A percentile compares a stretch with the other conserved stretches of the same genome.
phyloP scores from a whole-genome alignment of 2,888 invertebrate species.

The Tanypteryx hageni region DNA sequence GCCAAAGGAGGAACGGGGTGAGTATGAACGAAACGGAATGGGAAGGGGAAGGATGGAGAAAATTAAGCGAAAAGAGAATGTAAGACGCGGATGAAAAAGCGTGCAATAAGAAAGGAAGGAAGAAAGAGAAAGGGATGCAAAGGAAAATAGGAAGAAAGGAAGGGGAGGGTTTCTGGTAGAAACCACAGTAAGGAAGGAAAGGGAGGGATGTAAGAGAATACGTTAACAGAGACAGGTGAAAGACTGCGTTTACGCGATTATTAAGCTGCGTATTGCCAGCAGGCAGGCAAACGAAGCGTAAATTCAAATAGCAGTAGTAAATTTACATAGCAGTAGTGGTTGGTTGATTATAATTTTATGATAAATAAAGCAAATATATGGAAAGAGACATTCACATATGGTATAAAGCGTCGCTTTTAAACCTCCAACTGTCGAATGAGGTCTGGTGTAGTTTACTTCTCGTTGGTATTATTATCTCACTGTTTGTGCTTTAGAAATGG shows the following conservation, averaged over 20 bases:
- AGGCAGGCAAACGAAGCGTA: too few relatives aligned
- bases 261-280: too few relatives aligned
- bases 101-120: not conserved
- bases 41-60: not conserved
- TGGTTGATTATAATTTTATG: too few relatives aligned
- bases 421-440: too few relatives aligned
- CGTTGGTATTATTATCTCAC: too few relatives aligned
- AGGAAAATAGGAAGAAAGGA: not conserved
- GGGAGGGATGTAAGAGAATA: not conserved
- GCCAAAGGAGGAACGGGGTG: not conserved
- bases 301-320: too few relatives aligned
- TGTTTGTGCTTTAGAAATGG: too few relatives aligned
- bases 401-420: too few relatives aligned
- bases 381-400: too few relatives aligned
- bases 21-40: not conserved
- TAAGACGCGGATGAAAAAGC: not conserved
- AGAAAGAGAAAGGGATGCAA: not conserved
- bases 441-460: too few relatives aligned
- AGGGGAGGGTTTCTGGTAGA: not conserved
- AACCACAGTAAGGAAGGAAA: not conserved
- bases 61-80: not conserved
- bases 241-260: not conserved
- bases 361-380: too few relatives aligned
- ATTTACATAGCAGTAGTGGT: too few relatives aligned
- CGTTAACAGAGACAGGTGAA: not conserved